These are phyloP conservation scores for Myotis daubentonii DNA, from an alignment of 2,797 vertebrate genomes.

Conservation along the genomic window DNA sequence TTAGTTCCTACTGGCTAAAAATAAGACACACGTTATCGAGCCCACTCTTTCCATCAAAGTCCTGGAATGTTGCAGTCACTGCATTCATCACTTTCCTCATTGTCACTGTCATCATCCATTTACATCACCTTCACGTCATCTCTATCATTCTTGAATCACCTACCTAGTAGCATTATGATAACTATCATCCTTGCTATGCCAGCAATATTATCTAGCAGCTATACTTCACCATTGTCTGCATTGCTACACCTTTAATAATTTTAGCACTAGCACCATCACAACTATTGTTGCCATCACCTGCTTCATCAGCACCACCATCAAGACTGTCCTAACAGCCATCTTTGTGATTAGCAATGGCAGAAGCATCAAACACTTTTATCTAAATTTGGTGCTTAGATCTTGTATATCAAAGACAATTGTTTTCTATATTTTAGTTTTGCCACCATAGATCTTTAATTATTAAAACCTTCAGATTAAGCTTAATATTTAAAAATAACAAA, in stretches of 20 bases:
- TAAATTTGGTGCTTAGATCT: neutral
- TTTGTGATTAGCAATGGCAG: neutral
- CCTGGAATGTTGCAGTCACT: neutral
- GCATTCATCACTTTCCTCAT: neutral
- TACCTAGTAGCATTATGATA: neutral
- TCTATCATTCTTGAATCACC: neutral
- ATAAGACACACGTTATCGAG: neutral
- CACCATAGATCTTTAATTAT: neutral
- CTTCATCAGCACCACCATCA: neutral
- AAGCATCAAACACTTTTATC: neutral
- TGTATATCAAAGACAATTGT: neutral
- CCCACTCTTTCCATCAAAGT: neutral
- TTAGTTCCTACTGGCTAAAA: neutral
- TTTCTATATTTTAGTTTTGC: neutral
- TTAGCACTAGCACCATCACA: neutral
- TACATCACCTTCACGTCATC: neutral
- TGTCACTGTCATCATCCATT: neutral
- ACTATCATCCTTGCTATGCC: neutral
- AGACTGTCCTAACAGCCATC: neutral
- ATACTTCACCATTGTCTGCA: neutral
- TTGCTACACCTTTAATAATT: neutral
- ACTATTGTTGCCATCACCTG: neutral
- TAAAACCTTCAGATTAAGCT: neutral
- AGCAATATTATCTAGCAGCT: neutral
- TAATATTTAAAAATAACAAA: neutral